Conservation (phyloP, 2,797 vertebrate genomes). For the Poecilia picta region DNA sequence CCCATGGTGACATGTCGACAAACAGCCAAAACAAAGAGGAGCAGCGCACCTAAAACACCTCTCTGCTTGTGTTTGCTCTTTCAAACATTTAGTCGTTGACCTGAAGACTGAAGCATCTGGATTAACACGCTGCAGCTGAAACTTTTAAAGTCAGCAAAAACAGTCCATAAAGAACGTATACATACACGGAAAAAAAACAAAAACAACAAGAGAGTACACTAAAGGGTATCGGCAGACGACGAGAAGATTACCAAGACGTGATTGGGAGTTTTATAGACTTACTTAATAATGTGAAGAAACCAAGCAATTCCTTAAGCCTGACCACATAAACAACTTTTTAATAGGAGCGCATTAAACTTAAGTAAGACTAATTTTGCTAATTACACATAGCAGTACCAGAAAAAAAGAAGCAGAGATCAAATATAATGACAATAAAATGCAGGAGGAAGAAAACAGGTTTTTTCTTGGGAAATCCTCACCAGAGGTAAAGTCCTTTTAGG, state of each 20-base stretch:
- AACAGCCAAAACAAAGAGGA: constrained; percentile 58
- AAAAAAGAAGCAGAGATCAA: neutral
- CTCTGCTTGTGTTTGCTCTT: constrained; percentile 2
- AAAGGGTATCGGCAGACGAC: neutral
- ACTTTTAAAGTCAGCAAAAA: neutral
- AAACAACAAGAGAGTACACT: neutral
- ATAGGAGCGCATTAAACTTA: neutral
- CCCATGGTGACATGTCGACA: constrained; percentile 54
- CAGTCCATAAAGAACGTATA: neutral
- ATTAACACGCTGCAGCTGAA: neutral
- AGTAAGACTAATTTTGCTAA: neutral
- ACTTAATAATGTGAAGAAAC: neutral
- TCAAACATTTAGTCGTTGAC: constrained; percentile 22
- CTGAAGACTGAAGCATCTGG: constrained; percentile 15
- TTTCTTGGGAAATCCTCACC: neutral
- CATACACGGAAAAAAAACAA: neutral
- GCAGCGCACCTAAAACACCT: constrained; percentile 44
- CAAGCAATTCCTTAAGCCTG: neutral
- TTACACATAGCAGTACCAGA: neutral
- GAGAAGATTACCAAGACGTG: neutral
- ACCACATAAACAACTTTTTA: neutral
- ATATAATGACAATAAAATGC: neutral
- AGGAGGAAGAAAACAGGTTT: neutral
- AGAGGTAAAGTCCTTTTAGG: neutral
- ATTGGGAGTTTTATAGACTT: neutral